Base-by-base conservation (phyloP, 1,140 invertebrate species). In the Brachionus plicatilis region DNA sequence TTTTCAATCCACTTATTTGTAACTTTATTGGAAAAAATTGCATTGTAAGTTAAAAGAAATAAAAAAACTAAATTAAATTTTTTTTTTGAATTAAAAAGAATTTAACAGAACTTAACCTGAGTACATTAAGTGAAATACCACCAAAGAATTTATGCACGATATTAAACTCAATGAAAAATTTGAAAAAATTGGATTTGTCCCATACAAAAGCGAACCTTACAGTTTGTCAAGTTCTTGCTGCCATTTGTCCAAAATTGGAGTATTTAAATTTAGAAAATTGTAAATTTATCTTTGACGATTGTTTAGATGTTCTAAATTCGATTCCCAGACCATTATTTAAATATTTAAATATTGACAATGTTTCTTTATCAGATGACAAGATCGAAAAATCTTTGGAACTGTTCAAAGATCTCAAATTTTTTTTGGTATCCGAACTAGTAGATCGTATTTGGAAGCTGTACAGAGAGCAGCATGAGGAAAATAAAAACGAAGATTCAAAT, bases 221-320 rank as follows among this genome's bases (percentile, higher is more conserved):
- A 2, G 79, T 82, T 33, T 41, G 37, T 11, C 56, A 82, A 41
- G 2, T 68, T n/a, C 8, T 82, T 3, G 20, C 65, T 9, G 11
- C 50, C 9, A 82, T 12, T 24, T 82, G 79, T 37, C 17, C 27
- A 17, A 82, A 82, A 17, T 37, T 82, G 14, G 79, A 82, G 33
- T 1, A 65, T 37, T 33, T 82, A 9, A 65, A 65, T 17, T 41
- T 82, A 43, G 79, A 82, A 60, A 82, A 82, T 47, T 82, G 79
- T 24, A 82, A 66, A 45, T 82, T 20, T 14, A 60, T 82, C 11
- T 82, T n/a, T 14, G 79, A 82, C 14, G 79, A 68, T 45, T 82
- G 79, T 47, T 33, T 82, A 7, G 53, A 65, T 27, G 17, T 11
- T 14, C n/a, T 68, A 27, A 9, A 20, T 11, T 24, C 11, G 7